These are phyloP conservation scores for Catocala fraxini DNA, from an alignment of 2,888 invertebrate species.

Conservation along the genomic window DNA sequence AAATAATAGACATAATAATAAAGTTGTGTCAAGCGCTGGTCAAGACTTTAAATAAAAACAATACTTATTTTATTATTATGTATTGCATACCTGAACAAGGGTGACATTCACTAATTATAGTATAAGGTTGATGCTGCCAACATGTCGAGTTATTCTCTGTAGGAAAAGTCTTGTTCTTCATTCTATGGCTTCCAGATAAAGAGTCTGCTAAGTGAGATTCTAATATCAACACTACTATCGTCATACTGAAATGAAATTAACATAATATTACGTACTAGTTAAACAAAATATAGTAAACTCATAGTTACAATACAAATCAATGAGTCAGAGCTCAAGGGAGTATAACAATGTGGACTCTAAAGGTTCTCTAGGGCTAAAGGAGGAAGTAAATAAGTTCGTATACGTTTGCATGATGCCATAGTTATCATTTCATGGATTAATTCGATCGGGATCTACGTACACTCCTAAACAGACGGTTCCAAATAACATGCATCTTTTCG, in stretches of 20 bases:
- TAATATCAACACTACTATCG: slow-evolving; percentile 93
- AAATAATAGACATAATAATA: no score
- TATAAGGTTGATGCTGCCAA: slow-evolving; percentile 91
- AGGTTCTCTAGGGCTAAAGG: no score
- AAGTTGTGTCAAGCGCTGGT: no score
- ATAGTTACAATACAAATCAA: no score
- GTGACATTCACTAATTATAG: slow-evolving; percentile 92
- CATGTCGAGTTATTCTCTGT: slow-evolving; percentile 94
- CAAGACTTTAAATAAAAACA: no score
- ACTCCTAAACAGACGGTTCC: slow-evolving; percentile 92
- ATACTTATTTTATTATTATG: no score
- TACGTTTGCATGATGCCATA: no score
- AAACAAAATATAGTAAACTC: no score
- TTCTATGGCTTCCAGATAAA: slow-evolving; percentile 87
- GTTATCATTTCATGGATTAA: background rate
- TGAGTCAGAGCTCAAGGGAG: no score
- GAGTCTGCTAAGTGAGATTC: slow-evolving; percentile 90
- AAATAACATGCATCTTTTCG: slow-evolving; percentile 94
- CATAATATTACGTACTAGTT: no score
- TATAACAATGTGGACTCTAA: no score
- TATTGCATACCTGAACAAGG: slow-evolving; percentile 91
- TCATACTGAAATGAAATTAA: slow-evolving; percentile 88
- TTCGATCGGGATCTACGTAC: slow-evolving; percentile 81
- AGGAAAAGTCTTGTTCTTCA: slow-evolving; percentile 89
- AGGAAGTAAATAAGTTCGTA: no score